A percentile compares a stretch with the other conserved stretches of the same genome.
Evolutionary conservation across 2,113 vertebrate genomes (phyloP).

Genomic region (Uria aalge): DNA sequence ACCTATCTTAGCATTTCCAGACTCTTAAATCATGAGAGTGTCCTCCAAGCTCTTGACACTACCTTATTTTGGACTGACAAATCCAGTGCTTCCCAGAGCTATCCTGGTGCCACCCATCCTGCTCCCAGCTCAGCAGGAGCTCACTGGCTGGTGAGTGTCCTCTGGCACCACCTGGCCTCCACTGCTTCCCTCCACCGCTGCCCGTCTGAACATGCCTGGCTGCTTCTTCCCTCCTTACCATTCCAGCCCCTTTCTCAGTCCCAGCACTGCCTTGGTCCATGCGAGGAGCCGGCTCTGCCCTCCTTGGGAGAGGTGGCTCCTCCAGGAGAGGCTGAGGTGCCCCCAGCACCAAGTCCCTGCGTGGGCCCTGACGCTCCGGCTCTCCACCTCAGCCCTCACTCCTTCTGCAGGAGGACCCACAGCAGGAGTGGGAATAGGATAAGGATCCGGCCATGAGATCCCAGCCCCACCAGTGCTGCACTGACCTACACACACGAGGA

Average conservation of each 20-base stretch:
- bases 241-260: background rate
- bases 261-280: background rate
- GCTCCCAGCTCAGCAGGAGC: background rate
- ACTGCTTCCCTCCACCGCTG: background rate
- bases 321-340: background rate
- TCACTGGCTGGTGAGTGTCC: background rate
- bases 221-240: background rate
- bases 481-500: accelerated
- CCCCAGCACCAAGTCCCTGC: background rate
- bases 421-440: background rate
- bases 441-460: accelerated
- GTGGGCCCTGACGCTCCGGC: background rate
- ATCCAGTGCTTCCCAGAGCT: background rate
- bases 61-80: background rate
- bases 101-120: background rate
- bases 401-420: background rate
- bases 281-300: background rate
- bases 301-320: background rate
- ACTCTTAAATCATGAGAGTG: background rate
- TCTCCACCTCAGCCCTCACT: background rate
- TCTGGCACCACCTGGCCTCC: background rate
- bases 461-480: background rate
- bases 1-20: background rate
- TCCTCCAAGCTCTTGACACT: background rate
- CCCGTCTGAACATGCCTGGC: background rate